Conservation (phyloP, 2,888 invertebrate species). For the Aelia acuminata region DNA sequence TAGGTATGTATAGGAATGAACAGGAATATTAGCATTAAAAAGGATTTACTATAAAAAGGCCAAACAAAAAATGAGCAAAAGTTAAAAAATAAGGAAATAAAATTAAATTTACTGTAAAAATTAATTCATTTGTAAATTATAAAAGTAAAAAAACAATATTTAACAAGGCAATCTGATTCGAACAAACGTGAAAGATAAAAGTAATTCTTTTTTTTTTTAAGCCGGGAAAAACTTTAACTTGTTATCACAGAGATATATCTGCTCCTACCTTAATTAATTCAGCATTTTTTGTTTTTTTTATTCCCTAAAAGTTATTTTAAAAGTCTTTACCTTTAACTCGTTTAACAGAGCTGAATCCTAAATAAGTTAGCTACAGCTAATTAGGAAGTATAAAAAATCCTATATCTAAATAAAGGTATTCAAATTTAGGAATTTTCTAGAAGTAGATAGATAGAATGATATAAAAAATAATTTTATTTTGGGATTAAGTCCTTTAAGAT, state of each 20-base stretch:
- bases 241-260: not conserved
- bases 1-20: no score
- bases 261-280: conserved; percentile 3
- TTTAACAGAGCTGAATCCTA: not conserved
- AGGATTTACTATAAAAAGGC: no score
- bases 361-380: not conserved
- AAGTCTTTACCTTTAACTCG: not conserved
- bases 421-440: no score
- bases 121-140: not conserved
- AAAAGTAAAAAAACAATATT: not conserved
- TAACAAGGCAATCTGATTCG: not conserved
- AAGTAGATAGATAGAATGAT: no score
- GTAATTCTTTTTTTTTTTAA: not conserved
- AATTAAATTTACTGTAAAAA: not conserved
- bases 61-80: no score
- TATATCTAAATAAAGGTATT: no score
- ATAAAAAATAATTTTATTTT: no score
- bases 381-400: no score
- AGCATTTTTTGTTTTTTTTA: not conserved
- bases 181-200: not conserved
- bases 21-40: no score
- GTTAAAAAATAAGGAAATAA: no score
- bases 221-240: not conserved
- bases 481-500: no score
- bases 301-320: not conserved